A percentile compares a stretch with the other conserved stretches of the same genome.
phyloP scores from a whole-genome alignment of 2,113 vertebrate species.

The Ahaetulla prasina region DNA sequence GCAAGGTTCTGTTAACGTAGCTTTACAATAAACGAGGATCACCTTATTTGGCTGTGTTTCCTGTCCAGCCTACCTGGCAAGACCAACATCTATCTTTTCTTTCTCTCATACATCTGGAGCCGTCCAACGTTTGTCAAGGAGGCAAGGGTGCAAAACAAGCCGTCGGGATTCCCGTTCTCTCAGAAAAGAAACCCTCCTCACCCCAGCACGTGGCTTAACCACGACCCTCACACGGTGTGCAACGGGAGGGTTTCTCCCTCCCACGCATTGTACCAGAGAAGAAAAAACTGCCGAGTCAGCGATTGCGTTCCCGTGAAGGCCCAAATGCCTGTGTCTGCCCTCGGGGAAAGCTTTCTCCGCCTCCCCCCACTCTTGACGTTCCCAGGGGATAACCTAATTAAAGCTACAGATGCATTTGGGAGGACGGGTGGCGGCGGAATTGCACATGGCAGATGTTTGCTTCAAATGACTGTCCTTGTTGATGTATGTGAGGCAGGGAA shows the following conservation, averaged over 20 bases:
- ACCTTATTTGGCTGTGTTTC: background rate
- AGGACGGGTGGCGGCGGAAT: background rate
- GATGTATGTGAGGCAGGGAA: background rate
- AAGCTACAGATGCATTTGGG: constrained; percentile 37
- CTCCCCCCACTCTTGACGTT: constrained; percentile 42
- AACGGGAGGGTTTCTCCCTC: background rate
- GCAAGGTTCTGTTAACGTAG: background rate
- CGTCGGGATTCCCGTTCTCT: background rate
- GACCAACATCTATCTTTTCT: background rate
- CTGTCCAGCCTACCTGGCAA: background rate
- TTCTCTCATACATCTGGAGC: background rate
- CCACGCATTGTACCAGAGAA: background rate
- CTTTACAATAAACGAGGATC: background rate
- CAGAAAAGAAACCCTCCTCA: background rate
- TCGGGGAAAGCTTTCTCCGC: constrained; percentile 25
- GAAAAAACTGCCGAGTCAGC: constrained; percentile 66
- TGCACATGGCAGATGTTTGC: constrained; percentile 41
- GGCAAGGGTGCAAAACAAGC: background rate
- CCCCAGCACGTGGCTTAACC: background rate
- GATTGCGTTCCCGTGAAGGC: constrained; percentile 55
- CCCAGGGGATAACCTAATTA: constrained; percentile 54
- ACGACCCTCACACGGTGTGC: background rate
- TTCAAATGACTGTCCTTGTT: constrained; percentile 17
- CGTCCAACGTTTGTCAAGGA: background rate
- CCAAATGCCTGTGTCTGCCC: constrained; percentile 58